phyloP scores from a whole-genome alignment of 2,888 invertebrate species.

The Ellobium chinense region DNA sequence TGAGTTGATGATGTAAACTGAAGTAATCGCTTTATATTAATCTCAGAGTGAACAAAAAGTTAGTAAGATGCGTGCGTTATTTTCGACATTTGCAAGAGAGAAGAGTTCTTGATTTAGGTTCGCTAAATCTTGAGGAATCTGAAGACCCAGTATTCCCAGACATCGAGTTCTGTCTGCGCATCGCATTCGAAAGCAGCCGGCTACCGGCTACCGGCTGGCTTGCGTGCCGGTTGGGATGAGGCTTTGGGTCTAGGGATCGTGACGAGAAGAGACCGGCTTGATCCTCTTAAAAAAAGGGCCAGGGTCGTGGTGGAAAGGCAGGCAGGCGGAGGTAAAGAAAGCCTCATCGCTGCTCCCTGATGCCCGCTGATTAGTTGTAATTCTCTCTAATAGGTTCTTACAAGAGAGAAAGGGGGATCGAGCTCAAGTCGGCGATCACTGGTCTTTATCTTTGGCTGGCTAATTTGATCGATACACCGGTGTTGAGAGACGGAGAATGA shows the following conservation, averaged over 20 bases:
- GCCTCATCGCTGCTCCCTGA: constrained; percentile 5
- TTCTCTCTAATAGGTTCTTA: constrained; percentile 34
- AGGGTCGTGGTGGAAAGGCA: background rate
- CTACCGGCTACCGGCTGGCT: background rate
- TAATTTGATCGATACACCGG: constrained; percentile 10
- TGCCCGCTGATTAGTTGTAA: constrained; percentile 25
- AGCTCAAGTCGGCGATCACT: constrained; percentile 1
- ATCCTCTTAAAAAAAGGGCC: constrained; percentile 7
- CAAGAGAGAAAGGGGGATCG: background rate
- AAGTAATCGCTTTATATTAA: too few relatives aligned
- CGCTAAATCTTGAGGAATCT: background rate
- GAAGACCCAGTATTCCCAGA: too few relatives aligned
- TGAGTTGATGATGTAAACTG: too few relatives aligned
- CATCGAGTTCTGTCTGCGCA: background rate
- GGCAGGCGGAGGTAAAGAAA: background rate
- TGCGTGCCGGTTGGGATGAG: constrained; percentile 20
- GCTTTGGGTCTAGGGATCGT: background rate
- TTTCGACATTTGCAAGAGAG: too few relatives aligned
- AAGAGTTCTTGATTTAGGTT: background rate
- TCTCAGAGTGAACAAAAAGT: too few relatives aligned
- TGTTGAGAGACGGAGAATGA: background rate
- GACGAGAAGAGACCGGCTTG: background rate
- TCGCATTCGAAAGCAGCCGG: background rate
- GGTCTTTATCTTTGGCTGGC: constrained; percentile 8
- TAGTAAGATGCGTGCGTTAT: too few relatives aligned